These are phyloP conservation scores for Martes flavigula DNA, from an alignment of 2,797 vertebrate species.

Conservation along the genomic window DNA sequence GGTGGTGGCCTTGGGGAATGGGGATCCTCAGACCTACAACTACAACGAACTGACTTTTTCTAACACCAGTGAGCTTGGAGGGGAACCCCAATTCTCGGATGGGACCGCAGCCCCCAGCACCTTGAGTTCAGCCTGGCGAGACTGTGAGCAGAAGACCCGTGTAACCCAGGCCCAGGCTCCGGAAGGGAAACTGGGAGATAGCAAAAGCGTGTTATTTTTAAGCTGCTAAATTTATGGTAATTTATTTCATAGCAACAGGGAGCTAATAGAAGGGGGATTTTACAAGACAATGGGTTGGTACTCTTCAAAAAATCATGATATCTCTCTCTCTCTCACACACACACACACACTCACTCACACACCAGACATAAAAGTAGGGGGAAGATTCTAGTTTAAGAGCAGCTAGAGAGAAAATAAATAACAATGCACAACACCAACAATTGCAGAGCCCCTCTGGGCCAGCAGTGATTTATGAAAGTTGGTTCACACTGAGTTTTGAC, in stretches of 20 bases:
- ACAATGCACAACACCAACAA: background rate
- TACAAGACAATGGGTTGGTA: background rate
- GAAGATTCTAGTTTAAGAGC: background rate
- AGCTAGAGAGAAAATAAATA: background rate
- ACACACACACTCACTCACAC: background rate
- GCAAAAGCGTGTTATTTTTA: background rate
- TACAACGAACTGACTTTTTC: background rate
- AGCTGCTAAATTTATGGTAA: background rate
- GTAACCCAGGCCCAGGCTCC: background rate
- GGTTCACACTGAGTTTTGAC: background rate
- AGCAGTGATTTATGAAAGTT: background rate
- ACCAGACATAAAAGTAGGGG: background rate
- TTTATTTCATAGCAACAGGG: background rate
- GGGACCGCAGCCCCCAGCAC: background rate
- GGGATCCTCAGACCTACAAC: background rate
- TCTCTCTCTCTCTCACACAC: background rate
- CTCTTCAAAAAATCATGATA: background rate
- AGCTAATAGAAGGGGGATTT: background rate
- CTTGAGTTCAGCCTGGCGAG: background rate
- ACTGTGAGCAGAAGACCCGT: background rate
- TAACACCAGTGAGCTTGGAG: background rate
- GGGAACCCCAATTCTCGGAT: background rate
- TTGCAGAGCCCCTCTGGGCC: background rate
- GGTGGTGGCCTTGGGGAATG: background rate
- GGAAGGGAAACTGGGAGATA: fast-evolving